These are phyloP conservation scores for Myotis lucifugus DNA, from an alignment of 2,113 vertebrate species.

Conservation along the genomic window DNA sequence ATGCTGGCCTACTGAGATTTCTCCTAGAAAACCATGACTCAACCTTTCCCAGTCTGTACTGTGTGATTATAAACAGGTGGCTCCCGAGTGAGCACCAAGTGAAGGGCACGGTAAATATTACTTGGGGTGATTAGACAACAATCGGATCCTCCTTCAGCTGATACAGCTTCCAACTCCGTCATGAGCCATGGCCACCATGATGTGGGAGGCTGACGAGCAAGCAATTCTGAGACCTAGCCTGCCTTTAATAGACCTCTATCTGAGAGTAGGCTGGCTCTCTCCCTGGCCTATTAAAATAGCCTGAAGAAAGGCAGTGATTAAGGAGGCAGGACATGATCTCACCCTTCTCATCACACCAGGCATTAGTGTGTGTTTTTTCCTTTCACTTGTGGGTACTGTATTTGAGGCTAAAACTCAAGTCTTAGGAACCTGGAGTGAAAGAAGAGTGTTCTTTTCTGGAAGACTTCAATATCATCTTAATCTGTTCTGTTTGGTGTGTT, in stretches of 20 bases:
- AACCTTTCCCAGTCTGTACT: slow-evolving; percentile 23
- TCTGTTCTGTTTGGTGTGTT: not conserved
- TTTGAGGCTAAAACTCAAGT: not conserved
- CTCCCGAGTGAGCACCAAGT: not conserved
- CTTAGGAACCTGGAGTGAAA: not conserved
- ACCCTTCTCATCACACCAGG: slow-evolving; percentile 39
- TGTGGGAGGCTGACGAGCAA: not conserved
- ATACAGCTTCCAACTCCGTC: not conserved
- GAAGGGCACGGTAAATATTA: rapidly evolving
- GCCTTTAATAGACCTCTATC: slow-evolving; percentile 26
- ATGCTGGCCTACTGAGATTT: not conserved
- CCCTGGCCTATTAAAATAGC: slow-evolving; percentile 65
- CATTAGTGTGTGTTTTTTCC: not conserved
- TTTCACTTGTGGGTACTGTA: slow-evolving; percentile 43
- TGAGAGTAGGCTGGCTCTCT: not conserved
- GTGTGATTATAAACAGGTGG: slow-evolving; percentile 50
- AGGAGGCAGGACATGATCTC: slow-evolving; percentile 57
- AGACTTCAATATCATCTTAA: not conserved
- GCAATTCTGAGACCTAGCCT: slow-evolving; percentile 1
- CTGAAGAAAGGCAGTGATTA: slow-evolving; percentile 73
- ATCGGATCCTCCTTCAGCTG: not conserved
- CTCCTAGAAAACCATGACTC: slow-evolving; percentile 57
- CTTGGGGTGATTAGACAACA: not conserved
- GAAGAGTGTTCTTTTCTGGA: not conserved
- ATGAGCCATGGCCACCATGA: not conserved